Evolutionary conservation across 2,888 invertebrate species (phyloP).

Genomic region (Sphaerophoria rueppellii): DNA sequence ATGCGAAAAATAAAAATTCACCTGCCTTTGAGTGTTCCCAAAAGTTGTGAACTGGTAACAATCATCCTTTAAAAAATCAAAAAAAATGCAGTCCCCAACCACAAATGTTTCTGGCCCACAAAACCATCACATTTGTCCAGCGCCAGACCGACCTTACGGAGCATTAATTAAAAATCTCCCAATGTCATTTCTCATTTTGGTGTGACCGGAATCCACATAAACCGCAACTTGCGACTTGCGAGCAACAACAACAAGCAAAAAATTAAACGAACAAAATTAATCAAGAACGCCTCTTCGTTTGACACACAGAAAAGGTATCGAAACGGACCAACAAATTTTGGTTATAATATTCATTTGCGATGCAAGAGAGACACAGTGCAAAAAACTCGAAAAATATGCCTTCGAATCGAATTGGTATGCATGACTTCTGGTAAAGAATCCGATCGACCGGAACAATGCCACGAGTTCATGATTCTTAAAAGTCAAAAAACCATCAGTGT

Average conservation of each 20-base stretch:
- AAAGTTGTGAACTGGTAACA: neutral
- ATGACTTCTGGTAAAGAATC: slow-evolving; percentile 54
- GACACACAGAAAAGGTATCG: neutral
- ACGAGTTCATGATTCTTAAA: slow-evolving; percentile 4
- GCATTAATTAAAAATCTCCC: slow-evolving; percentile 71
- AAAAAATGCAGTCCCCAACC: slow-evolving; percentile 40
- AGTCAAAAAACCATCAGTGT: neutral
- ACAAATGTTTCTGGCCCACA: slow-evolving; percentile 43
- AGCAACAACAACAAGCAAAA: slow-evolving; percentile 13
- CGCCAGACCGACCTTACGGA: slow-evolving; percentile 10
- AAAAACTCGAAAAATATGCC: slow-evolving; percentile 68
- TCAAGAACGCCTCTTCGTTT: slow-evolving; percentile 6
- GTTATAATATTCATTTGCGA: slow-evolving; percentile 47
- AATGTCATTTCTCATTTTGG: slow-evolving; percentile 71
- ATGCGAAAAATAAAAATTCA: slow-evolving; percentile 70
- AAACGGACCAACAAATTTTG: slow-evolving; percentile 44
- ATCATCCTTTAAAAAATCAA: slow-evolving; percentile 18
- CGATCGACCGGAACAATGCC: neutral
- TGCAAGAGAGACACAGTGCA: slow-evolving; percentile 22
- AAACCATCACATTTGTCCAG: slow-evolving; percentile 10
- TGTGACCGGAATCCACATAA: slow-evolving; percentile 57
- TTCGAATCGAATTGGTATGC: slow-evolving; percentile 70
- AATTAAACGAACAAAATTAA: neutral
- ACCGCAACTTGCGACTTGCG: slow-evolving; percentile 56
- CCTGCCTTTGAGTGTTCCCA: slow-evolving; percentile 50